phyloP scores from a whole-genome alignment of 2,888 invertebrate species.

The Gastracanthus pulcherrimus region DNA sequence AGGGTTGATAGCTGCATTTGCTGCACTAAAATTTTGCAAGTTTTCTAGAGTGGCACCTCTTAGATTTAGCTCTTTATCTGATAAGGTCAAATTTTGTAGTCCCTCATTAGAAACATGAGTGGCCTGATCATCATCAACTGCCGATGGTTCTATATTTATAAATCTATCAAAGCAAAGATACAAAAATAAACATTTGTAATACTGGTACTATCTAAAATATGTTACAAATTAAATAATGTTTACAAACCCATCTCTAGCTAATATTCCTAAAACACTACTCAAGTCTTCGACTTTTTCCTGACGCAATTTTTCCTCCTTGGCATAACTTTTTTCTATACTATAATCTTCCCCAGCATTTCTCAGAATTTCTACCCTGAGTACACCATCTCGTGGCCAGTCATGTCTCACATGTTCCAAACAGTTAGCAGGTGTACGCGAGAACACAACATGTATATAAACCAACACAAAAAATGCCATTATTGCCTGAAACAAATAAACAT shows the following conservation, averaged over 20 bases:
- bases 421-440: conserved; percentile 94
- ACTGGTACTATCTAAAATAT: background rate
- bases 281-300: conserved; percentile 83
- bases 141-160: conserved; percentile 84
- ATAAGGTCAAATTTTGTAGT: conserved; percentile 72
- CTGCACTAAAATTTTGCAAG: conserved; percentile 67
- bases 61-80: conserved; percentile 75
- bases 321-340: conserved; percentile 89
- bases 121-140: conserved; percentile 80
- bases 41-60: conserved; percentile 76
- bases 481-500: conserved; percentile 80
- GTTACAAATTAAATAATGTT: background rate
- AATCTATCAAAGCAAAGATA: conserved; percentile 77
- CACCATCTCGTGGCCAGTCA: conserved; percentile 97
- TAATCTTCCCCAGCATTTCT: conserved; percentile 86
- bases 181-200: background rate
- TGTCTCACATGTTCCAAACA: conserved; percentile 93
- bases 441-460: conserved; percentile 96
- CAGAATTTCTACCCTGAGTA: conserved; percentile 93
- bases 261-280: conserved; percentile 81
- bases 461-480: conserved; percentile 92
- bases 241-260: conserved; percentile 83
- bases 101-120: conserved; percentile 76
- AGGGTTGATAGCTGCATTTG: conserved; percentile 69
- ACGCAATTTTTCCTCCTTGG: conserved; percentile 87